Conservation (phyloP, 1,140 invertebrate species). For the Aphelenchoides fujianensis region DNA sequence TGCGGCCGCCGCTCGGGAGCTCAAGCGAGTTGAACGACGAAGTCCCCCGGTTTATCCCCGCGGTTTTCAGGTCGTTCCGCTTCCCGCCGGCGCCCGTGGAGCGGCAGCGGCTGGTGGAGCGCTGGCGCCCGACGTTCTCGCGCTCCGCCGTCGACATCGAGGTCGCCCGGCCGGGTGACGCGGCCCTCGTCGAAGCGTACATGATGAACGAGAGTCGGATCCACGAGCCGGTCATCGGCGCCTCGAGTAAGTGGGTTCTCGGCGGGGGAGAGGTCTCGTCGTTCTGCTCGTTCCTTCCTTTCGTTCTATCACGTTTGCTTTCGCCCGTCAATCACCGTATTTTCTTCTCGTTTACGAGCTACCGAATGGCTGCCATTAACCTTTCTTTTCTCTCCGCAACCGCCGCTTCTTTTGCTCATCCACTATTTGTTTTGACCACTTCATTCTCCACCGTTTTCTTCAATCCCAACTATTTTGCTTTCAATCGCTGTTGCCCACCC, state of each 20-base stretch:
- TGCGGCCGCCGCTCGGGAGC: neutral
- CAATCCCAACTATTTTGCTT: too few relatives aligned
- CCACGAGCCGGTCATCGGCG: neutral
- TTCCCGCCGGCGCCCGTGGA: neutral
- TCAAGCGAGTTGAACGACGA: too few relatives aligned
- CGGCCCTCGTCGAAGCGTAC: neutral
- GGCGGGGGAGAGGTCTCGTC: too few relatives aligned
- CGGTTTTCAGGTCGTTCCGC: neutral
- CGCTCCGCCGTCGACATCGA: neutral
- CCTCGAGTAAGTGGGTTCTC: slow-evolving; percentile 1
- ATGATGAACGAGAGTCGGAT: neutral
- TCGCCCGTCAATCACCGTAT: too few relatives aligned
- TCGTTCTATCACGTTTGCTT: neutral
- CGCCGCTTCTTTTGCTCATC: too few relatives aligned
- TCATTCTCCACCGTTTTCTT: too few relatives aligned
- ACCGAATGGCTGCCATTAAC: too few relatives aligned
- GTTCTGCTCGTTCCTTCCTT: too few relatives aligned
- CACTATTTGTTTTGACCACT: too few relatives aligned
- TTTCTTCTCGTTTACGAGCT: too few relatives aligned
- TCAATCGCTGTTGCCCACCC: too few relatives aligned
- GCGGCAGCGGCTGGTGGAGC: neutral
- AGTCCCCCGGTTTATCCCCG: neutral
- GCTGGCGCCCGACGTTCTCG: neutral
- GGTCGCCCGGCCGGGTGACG: neutral
- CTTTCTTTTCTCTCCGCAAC: too few relatives aligned